Evolutionary conservation across 2,113 vertebrate genomes (phyloP), one percentile per base, ranked within the genome.

Genomic region (Trochalopteron elliotii): DNA sequence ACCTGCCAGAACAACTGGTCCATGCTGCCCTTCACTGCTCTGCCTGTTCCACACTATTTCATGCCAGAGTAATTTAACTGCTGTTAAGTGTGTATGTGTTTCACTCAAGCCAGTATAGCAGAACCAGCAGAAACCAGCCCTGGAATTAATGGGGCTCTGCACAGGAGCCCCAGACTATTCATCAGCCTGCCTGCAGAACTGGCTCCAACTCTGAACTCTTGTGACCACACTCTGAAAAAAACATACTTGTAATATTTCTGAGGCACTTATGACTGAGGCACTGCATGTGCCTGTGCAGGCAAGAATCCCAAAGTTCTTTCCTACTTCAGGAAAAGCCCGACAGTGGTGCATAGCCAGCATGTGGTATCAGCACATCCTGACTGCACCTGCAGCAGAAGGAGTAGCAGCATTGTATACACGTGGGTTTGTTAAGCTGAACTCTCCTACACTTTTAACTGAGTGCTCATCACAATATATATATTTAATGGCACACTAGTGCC

Each of bases 331-430:
- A 61, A 31, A 44, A 42, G 17, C 2, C 19, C 27, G 5, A 50
- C 27, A 39, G 1, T 0, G 2, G 10, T 13, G 45, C 30, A 2
- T 5, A 24, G 31, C 11, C 15, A 78, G 33, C 33, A 4, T 3
- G 6, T 12, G 27, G 22, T 5, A 55, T 12, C 47, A 45, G 57
- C 57, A 15, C 27, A 25, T 37, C 7, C 64, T 28, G 33, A 7
- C n/a, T 18, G 57, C 56, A 11, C 0, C 3, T 17, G 37, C 55
- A 28, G 4, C 1, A 25, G 19, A 21, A 84, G n/a, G 16, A 84
- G 50, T 12, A 77, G 76, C 19, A 11, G 40, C 9, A 1, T 5
- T 15, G 27, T 1, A 15, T 1, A 15, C 5, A 1, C 5, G 11
- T 22, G 6, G 4, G 14, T 20, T 31, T 74, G 82, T 30, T 42